Conservation (phyloP, 2,113 vertebrate species). For the Pachypanchax playfairii region DNA sequence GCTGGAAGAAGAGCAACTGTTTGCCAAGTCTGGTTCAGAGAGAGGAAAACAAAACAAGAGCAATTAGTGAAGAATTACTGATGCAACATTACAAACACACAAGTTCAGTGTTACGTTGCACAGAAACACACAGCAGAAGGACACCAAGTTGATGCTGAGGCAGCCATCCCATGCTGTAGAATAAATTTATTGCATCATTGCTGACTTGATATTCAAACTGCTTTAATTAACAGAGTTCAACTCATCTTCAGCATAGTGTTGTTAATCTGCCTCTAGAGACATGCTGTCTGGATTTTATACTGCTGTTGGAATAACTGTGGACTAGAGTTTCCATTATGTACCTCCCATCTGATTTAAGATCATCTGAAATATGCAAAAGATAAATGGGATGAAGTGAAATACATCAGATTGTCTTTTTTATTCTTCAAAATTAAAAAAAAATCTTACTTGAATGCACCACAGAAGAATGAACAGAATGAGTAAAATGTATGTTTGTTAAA, state of each 20-base stretch:
- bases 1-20: conserved; percentile 19
- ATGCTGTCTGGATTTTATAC: neutral
- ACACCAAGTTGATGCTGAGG: neutral
- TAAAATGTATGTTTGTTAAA: too few relatives aligned
- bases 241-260: conserved; percentile 7
- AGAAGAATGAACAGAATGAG: too few relatives aligned
- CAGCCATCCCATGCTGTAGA: conserved; percentile 16
- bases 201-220: conserved; percentile 8
- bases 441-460: too few relatives aligned
- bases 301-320: neutral
- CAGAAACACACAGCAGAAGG: neutral
- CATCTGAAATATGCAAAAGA: too few relatives aligned
- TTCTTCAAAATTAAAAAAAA: too few relatives aligned
- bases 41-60: conserved; percentile 3
- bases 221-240: conserved; percentile 5
- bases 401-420: neutral
- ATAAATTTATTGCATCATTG: conserved; percentile 5
- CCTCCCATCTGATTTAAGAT: too few relatives aligned
- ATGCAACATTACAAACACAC: neutral
- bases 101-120: conserved; percentile 3
- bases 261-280: conserved; percentile 1
- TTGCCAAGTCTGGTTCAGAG: conserved; percentile 22
- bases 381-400: too few relatives aligned
- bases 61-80: conserved; percentile 15
- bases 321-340: too few relatives aligned